Conservation (phyloP, 2,113 vertebrate genomes). For the Python bivittatus region DNA sequence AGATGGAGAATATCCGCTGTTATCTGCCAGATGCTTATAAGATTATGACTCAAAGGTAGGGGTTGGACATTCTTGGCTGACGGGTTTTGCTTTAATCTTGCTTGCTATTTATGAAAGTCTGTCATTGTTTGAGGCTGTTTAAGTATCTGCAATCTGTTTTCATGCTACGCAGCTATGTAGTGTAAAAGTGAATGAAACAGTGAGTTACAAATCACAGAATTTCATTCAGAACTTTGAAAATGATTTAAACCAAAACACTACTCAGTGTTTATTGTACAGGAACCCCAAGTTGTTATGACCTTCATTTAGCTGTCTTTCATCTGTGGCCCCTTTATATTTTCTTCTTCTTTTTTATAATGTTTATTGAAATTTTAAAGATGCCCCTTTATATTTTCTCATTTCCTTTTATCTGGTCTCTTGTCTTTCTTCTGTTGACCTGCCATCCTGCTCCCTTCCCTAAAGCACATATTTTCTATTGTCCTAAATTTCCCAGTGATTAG, state of each 20-base stretch:
- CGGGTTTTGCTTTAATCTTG: conserved; percentile 20
- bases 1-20: conserved; percentile 98
- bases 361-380: too few relatives aligned
- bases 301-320: background rate
- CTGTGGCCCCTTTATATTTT: background rate
- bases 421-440: background rate
- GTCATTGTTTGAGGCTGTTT: conserved; percentile 46
- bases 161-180: rapidly evolving
- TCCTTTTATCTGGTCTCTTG: background rate
- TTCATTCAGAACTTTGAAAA: background rate
- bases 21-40: conserved; percentile 99
- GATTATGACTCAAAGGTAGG: conserved; percentile 98
- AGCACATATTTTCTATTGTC: background rate
- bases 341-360: background rate
- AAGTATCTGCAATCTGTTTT: conserved; percentile 26
- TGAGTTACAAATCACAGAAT: background rate
- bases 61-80: conserved; percentile 37
- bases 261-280: background rate
- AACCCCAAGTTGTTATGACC: background rate
- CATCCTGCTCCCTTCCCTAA: background rate
- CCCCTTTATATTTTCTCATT: background rate
- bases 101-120: conserved; percentile 19
- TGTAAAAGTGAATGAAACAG: background rate
- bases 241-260: background rate
- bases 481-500: background rate